These are phyloP conservation scores for Tenebrio molitor DNA, from an alignment of 1,140 invertebrate species.

Conservation along the genomic window DNA sequence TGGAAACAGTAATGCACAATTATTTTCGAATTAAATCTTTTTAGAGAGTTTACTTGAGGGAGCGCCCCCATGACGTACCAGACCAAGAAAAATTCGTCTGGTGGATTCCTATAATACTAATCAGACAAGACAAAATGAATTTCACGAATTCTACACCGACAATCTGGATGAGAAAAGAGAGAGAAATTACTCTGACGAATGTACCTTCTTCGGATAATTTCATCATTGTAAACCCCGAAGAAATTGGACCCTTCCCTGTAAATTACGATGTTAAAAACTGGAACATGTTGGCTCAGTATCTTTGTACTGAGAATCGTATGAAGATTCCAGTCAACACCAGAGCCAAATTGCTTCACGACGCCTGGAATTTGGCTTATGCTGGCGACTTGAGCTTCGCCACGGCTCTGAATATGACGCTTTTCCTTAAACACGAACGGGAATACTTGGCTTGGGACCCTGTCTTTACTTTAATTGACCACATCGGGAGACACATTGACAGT, in stretches of 20 bases:
- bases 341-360: slow-evolving; percentile 82
- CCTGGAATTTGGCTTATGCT: slow-evolving; percentile 84
- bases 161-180: slow-evolving; percentile 74
- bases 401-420: slow-evolving; percentile 82
- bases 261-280: slow-evolving; percentile 87
- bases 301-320: slow-evolving; percentile 70
- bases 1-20: not conserved
- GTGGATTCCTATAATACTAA: slow-evolving; percentile 78
- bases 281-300: slow-evolving; percentile 77
- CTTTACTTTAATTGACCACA: slow-evolving; percentile 83
- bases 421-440: slow-evolving; percentile 77
- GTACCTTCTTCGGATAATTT: slow-evolving; percentile 72
- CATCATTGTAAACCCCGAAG: slow-evolving; percentile 84
- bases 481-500: slow-evolving; percentile 79
- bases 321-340: slow-evolving; percentile 78
- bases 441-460: slow-evolving; percentile 83
- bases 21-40: slow-evolving; percentile 23
- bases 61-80: slow-evolving; percentile 76
- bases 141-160: slow-evolving; percentile 70
- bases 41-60: slow-evolving; percentile 77
- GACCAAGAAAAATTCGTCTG: slow-evolving; percentile 75
- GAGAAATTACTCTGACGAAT: slow-evolving; percentile 68
- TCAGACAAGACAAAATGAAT: slow-evolving; percentile 70
- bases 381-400: slow-evolving; percentile 78
- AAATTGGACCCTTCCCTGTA: slow-evolving; percentile 85